Conservation (phyloP, 1,140 invertebrate species). For the Sesamia nonagrioides region DNA sequence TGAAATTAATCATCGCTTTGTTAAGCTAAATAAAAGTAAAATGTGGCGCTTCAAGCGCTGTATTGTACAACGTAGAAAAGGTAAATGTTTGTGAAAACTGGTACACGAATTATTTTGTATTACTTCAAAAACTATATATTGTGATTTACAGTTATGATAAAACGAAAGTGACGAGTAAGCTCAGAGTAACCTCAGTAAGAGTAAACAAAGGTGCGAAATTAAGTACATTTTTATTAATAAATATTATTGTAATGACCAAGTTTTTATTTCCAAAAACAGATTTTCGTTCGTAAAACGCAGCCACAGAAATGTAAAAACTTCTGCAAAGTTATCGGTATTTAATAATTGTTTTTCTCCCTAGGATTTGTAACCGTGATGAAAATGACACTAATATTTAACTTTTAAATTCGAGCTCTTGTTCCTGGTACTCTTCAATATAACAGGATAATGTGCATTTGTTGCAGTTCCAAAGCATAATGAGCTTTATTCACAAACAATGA, state of each 20-base stretch:
- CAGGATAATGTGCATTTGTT: slow-evolving; percentile 3
- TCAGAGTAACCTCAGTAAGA: too few relatives aligned
- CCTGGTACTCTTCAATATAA: background rate
- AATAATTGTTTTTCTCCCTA: background rate
- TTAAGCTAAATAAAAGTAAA: slow-evolving; percentile 10
- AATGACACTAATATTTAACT: background rate
- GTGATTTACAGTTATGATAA: background rate
- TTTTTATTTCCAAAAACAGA: too few relatives aligned
- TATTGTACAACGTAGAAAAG: background rate
- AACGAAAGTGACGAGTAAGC: background rate
- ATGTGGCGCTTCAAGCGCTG: background rate
- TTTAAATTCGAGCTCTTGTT: background rate
- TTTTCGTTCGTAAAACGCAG: too few relatives aligned
- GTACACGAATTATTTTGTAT: background rate
- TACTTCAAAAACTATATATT: background rate
- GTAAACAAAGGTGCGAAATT: too few relatives aligned
- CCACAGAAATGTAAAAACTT: too few relatives aligned
- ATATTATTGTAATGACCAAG: too few relatives aligned
- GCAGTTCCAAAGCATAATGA: background rate
- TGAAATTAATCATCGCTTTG: slow-evolving; percentile 47
- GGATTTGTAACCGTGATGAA: background rate
- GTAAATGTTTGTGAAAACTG: slow-evolving; percentile 13
- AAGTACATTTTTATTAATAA: too few relatives aligned
- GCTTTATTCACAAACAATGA: too few relatives aligned
- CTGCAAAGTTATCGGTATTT: background rate